Conservation (phyloP, 53 echinoderm and acorn worm species). For the Stichopus horrens region DNA sequence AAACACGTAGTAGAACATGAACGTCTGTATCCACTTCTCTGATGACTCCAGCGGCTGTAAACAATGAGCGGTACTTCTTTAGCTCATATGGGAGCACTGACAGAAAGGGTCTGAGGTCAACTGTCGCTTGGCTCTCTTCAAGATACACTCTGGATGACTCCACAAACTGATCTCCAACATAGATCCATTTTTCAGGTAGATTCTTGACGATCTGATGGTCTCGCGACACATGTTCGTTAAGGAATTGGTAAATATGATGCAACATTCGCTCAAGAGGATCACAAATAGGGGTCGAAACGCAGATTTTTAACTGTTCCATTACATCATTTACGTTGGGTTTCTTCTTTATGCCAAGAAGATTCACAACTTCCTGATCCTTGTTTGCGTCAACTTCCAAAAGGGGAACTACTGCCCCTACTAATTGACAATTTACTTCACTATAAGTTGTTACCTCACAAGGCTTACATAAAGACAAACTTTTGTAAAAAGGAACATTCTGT, state of each 20-base stretch:
- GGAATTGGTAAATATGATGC: constrained; percentile 37
- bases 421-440: constrained; percentile 3
- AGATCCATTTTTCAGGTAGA: constrained; percentile 43
- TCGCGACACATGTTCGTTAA: background rate
- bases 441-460: constrained; percentile 14
- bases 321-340: background rate
- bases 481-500: constrained; percentile 30
- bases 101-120: constrained; percentile 47
- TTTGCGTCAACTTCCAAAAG: background rate
- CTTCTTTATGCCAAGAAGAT: background rate
- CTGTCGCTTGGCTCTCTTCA: background rate
- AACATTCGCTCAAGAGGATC: background rate
- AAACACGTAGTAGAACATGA: constrained; percentile 4
- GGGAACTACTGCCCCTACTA: constrained; percentile 38
- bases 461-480: background rate
- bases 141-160: background rate
- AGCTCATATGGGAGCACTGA: constrained; percentile 13
- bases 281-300: background rate
- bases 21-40: background rate
- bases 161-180: constrained; percentile 30
- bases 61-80: constrained; percentile 18
- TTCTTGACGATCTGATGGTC: background rate
- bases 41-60: constrained; percentile 8
- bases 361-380: background rate
- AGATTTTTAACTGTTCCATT: background rate